phyloP scores from a whole-genome alignment of 2,797 vertebrate species.

The Melopsittacus undulatus region DNA sequence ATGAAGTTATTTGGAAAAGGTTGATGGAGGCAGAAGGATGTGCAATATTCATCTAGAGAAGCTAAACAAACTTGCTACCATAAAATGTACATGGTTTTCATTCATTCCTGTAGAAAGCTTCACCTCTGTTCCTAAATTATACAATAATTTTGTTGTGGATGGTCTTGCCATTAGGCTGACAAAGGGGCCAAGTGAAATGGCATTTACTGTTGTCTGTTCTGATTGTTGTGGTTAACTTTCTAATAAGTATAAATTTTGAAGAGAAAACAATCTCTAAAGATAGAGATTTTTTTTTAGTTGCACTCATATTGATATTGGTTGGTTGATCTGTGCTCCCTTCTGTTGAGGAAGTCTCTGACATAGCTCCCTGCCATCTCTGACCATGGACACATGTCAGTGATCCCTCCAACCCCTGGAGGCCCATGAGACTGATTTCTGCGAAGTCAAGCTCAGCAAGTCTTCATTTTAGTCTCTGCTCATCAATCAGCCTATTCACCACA shows the following conservation, averaged over 20 bases:
- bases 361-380: neutral
- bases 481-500: neutral
- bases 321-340: neutral
- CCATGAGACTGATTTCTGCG: neutral
- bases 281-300: neutral
- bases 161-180: neutral
- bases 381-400: too few relatives aligned
- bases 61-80: neutral
- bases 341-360: neutral
- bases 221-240: neutral
- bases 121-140: neutral
- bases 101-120: neutral
- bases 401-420: too few relatives aligned
- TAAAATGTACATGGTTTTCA: neutral
- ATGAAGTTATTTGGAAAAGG: neutral
- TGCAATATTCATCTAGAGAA: neutral
- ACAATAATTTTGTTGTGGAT: neutral
- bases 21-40: neutral
- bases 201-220: neutral
- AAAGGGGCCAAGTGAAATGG: neutral
- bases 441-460: neutral
- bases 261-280: neutral
- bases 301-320: accelerated
- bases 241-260: neutral
- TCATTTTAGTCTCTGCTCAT: neutral